A percentile compares a stretch with the other conserved stretches of the same genome.
These are phyloP conservation scores for Acanthosepion esculentum DNA, from an alignment of 2,888 invertebrate species.

Conservation along the genomic window DNA sequence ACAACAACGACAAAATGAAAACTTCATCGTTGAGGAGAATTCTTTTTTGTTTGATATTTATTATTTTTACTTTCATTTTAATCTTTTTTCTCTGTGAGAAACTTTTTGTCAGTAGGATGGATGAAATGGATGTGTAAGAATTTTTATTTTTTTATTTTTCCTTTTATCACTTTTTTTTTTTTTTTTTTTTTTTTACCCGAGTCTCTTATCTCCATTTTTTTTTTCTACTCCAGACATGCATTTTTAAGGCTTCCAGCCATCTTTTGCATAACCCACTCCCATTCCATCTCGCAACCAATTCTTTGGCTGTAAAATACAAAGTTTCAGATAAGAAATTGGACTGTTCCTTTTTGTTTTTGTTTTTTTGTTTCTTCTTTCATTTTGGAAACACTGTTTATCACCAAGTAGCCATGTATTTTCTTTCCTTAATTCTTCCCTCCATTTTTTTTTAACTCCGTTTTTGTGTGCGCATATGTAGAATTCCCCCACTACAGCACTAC, in stretches of 20 bases:
- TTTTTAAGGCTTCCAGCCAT: conserved; percentile 33
- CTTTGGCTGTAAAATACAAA: conserved; percentile 33
- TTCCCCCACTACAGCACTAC: background rate
- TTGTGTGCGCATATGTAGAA: background rate
- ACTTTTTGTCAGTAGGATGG: too few species aligned
- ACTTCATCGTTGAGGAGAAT: too few species aligned
- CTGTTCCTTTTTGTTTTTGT: background rate
- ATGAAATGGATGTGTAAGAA: too few species aligned
- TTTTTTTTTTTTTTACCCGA: background rate
- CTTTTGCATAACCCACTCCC: background rate
- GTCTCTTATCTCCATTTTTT: background rate
- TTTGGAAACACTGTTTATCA: background rate
- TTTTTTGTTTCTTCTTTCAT: background rate
- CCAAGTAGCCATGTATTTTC: background rate
- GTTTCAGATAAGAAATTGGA: background rate
- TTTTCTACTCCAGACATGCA: conserved; percentile 6
- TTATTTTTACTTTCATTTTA: too few species aligned
- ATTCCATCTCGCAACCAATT: background rate
- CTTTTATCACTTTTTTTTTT: background rate
- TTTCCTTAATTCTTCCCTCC: background rate
- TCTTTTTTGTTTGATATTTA: too few species aligned
- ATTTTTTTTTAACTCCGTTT: background rate
- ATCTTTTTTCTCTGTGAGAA: too few species aligned
- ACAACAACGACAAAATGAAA: too few species aligned
- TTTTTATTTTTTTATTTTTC: background rate